Evolutionary conservation across 2,888 invertebrate genomes (phyloP).

Genomic region (Drosophila buzzatii): DNA sequence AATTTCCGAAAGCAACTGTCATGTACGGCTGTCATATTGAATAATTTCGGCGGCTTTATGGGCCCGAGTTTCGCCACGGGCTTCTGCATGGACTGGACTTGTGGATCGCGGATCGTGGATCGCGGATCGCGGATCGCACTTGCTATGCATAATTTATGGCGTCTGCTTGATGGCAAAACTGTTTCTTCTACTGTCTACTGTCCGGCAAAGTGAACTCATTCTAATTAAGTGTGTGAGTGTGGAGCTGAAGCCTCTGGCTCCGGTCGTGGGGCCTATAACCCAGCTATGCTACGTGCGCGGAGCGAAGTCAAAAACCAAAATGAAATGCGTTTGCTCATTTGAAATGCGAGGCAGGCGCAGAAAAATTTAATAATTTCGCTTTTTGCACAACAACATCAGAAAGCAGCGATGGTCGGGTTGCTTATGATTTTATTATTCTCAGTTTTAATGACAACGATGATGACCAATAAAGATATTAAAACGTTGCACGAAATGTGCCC

Average conservation of each 20-base stretch:
- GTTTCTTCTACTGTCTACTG: slow-evolving; percentile 28
- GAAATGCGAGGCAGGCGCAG: slow-evolving; percentile 74
- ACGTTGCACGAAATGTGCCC: slow-evolving; percentile 74
- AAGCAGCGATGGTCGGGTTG: slow-evolving; percentile 22
- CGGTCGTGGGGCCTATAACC: slow-evolving; percentile 24
- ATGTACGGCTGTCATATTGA: slow-evolving; percentile 76
- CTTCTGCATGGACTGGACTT: slow-evolving; percentile 19
- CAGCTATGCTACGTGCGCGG: slow-evolving; percentile 64
- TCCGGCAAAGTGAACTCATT: slow-evolving; percentile 72
- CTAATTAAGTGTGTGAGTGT: slow-evolving; percentile 67
- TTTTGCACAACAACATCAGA: slow-evolving; percentile 67
- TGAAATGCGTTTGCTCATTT: slow-evolving; percentile 64
- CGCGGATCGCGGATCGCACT: slow-evolving; percentile 43
- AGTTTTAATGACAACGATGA: slow-evolving; percentile 77
- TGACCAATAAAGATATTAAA: slow-evolving; percentile 83
- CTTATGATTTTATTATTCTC: slow-evolving; percentile 78
- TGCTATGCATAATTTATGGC: slow-evolving; percentile 76
- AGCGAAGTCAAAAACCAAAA: slow-evolving; percentile 14
- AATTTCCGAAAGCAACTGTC: slow-evolving; percentile 78
- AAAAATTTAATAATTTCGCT: slow-evolving; percentile 81
- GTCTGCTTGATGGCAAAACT: slow-evolving; percentile 44
- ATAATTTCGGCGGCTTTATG: slow-evolving; percentile 70
- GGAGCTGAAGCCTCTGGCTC: slow-evolving; percentile 8
- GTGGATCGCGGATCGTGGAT: background rate
- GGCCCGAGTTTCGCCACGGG: slow-evolving; percentile 16